Evolutionary conservation across 2,888 invertebrate species (phyloP).

Genomic region (Pollenia angustigena): DNA sequence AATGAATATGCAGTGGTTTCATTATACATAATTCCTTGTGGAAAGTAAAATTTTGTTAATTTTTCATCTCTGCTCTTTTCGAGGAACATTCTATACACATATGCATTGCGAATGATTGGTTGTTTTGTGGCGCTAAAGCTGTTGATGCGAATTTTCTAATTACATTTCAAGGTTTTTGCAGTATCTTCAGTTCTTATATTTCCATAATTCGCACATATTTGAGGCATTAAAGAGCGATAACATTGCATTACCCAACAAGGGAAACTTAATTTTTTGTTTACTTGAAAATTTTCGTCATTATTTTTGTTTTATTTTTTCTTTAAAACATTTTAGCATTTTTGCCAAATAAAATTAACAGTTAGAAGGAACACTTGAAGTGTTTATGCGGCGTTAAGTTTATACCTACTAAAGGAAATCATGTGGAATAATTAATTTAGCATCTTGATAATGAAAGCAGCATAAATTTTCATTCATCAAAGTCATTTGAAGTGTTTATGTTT

Average conservation of each 20-base stretch:
- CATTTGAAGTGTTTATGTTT: neutral
- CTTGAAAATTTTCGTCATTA: too few relatives aligned
- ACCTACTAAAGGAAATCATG: conserved; percentile 5
- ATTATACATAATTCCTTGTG: neutral
- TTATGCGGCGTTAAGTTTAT: conserved; percentile 22
- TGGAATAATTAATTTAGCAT: conserved; percentile 38
- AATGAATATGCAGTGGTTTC: conserved; percentile 1
- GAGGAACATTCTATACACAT: neutral
- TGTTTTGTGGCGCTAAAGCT: neutral
- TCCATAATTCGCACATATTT: neutral
- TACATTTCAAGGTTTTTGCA: conserved; percentile 15
- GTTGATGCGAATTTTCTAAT: conserved; percentile 12
- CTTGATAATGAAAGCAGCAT: neutral
- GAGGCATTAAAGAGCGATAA: too few relatives aligned
- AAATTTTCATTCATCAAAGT: neutral
- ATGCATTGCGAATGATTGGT: neutral
- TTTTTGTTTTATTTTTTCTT: neutral
- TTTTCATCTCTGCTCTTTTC: neutral
- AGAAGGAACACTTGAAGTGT: conserved; percentile 27
- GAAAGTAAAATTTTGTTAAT: conserved; percentile 19
- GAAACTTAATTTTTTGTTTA: too few relatives aligned
- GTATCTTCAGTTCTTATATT: neutral
- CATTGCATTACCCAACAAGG: too few relatives aligned
- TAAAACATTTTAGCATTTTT: neutral
- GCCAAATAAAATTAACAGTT: neutral